Evolutionary conservation across 2,797 vertebrate species (phyloP).

Genomic region (Notolabrus celidotus): DNA sequence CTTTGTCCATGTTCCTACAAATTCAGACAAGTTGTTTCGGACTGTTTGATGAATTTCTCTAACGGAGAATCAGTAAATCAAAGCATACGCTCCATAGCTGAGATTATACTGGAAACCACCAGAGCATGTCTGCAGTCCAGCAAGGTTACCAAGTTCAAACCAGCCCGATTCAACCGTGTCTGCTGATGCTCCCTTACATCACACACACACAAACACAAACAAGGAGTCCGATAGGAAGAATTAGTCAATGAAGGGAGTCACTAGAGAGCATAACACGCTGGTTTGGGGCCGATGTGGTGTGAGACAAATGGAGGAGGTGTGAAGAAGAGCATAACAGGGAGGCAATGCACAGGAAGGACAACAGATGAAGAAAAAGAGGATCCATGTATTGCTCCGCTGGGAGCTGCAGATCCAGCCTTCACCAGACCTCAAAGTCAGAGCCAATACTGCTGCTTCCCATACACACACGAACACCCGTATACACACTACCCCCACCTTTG

Average conservation of each 20-base stretch:
- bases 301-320: conserved; percentile 53
- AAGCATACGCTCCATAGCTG: conserved; percentile 40
- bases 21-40: conserved; percentile 29
- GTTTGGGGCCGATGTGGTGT: conserved; percentile 40
- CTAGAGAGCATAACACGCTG: conserved; percentile 45
- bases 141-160: conserved; percentile 61
- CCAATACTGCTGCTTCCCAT: conserved; percentile 20
- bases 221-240: conserved; percentile 23
- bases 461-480: conserved; percentile 19
- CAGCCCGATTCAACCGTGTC: conserved; percentile 37
- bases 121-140: conserved; percentile 65
- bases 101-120: conserved; percentile 58
- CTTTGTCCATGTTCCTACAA: too few relatives aligned
- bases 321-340: background rate
- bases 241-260: conserved; percentile 57
- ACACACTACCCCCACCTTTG: conserved; percentile 37
- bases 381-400: conserved; percentile 63
- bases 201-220: conserved; percentile 15
- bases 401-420: conserved; percentile 55
- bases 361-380: conserved; percentile 54
- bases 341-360: conserved; percentile 25
- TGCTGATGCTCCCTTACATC: conserved; percentile 13
- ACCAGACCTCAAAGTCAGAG: conserved; percentile 68
- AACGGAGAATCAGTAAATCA: conserved; percentile 55
- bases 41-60: conserved; percentile 42